A percentile compares a stretch with the other conserved stretches of the same genome.
Conservation (phyloP, 2,113 vertebrate genomes). For the Ondatra zibethicus region DNA sequence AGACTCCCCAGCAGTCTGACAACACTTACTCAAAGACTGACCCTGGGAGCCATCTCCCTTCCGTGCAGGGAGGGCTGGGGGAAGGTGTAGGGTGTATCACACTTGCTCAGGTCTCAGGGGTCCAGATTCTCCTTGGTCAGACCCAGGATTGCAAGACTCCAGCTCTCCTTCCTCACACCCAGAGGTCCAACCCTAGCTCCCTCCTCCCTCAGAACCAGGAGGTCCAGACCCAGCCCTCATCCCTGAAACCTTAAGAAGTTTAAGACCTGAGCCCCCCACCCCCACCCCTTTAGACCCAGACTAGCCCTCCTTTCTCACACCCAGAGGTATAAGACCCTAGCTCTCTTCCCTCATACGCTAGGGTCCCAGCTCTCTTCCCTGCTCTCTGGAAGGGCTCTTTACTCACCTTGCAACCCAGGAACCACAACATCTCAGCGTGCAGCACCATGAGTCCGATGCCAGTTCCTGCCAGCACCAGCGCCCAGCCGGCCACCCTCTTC, state of each 20-base stretch:
- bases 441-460: conserved; percentile 80
- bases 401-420: conserved; percentile 78
- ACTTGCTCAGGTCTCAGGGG: background rate
- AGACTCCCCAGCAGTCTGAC: background rate
- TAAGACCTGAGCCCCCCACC: background rate
- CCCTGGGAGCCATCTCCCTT: background rate
- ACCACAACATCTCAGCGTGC: conserved; percentile 81
- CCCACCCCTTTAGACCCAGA: no score
- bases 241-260: background rate
- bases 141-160: background rate
- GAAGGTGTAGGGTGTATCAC: no score
- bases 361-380: background rate
- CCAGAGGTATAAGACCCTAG: background rate
- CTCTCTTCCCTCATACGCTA: no score
- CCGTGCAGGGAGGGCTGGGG: background rate
- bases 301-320: background rate
- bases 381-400: background rate
- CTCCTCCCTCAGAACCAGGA: background rate
- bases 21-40: background rate
- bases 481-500: conserved; percentile 78
- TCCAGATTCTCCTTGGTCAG: background rate
- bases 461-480: conserved; percentile 71
- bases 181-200: fast-evolving
- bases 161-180: background rate
- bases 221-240: background rate